A percentile compares a stretch with the other conserved stretches of the same genome.
These are phyloP conservation scores for Apostichopus parvimensis DNA, from an alignment of 35 echinoderm and acorn worm species.

Conservation along the genomic window DNA sequence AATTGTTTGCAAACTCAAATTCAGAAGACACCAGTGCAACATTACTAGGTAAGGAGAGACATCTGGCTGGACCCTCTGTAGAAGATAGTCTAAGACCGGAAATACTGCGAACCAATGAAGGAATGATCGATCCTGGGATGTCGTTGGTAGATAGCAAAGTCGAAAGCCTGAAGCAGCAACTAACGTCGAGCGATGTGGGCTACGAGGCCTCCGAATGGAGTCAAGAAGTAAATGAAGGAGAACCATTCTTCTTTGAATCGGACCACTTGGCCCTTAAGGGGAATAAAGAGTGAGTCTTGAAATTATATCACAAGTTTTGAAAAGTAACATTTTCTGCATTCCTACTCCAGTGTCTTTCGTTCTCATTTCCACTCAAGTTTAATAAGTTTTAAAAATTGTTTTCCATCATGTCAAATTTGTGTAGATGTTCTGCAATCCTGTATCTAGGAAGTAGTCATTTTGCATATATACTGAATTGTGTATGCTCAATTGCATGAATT, in stretches of 20 bases:
- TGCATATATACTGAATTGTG: too few relatives aligned
- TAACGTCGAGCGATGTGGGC: conserved; percentile 31
- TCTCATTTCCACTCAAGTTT: too few relatives aligned
- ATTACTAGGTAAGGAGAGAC: background rate
- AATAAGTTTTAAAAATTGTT: too few relatives aligned
- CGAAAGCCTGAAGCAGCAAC: background rate
- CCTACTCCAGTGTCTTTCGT: too few relatives aligned
- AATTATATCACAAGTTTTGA: too few relatives aligned
- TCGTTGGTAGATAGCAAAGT: background rate
- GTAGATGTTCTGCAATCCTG: too few relatives aligned
- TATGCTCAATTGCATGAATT: too few relatives aligned
- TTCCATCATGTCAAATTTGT: too few relatives aligned
- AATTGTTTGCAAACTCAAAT: background rate
- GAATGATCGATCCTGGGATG: background rate
- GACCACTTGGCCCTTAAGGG: conserved; percentile 96
- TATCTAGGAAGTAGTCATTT: too few relatives aligned
- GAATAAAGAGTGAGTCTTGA: conserved; percentile 88
- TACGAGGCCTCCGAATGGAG: conserved; percentile 76
- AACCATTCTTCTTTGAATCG: conserved; percentile 99
- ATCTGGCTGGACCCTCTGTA: conserved; percentile 11
- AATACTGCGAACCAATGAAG: background rate
- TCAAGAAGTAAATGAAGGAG: conserved; percentile 76
- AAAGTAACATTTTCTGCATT: too few relatives aligned
- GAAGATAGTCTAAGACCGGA: background rate
- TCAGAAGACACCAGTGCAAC: background rate